Percentiles rank a stretch among this genome's conserved stretches.
Conservation (phyloP, 2,888 invertebrate species). For the Dicycla oo region DNA sequence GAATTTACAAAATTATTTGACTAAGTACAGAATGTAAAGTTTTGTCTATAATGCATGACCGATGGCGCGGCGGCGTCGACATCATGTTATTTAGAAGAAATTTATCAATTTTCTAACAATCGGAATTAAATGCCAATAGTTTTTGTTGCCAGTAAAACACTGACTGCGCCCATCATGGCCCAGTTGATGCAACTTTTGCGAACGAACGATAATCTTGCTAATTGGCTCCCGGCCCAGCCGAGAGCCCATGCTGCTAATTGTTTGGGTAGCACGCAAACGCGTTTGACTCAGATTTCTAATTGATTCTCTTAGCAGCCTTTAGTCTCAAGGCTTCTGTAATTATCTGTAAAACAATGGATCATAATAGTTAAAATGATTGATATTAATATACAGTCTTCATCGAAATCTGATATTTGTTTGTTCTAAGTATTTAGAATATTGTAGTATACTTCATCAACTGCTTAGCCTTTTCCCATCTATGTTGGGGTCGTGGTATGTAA, state of each 20-base stretch:
- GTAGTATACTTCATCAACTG: too few species aligned
- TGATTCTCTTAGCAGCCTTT: constrained; percentile 79
- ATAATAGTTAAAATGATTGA: constrained; percentile 68
- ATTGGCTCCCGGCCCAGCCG: constrained; percentile 77
- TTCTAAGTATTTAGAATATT: background rate
- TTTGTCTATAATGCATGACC: background rate
- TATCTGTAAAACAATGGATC: constrained; percentile 74
- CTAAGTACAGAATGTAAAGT: background rate
- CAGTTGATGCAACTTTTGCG: constrained; percentile 66
- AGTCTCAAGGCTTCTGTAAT: constrained; percentile 75
- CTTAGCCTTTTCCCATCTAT: too few species aligned
- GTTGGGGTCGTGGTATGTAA: too few species aligned
- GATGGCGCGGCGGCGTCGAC: too few species aligned
- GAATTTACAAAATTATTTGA: background rate
- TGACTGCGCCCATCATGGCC: constrained; percentile 49
- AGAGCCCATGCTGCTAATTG: constrained; percentile 82
- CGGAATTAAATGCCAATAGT: constrained; percentile 6
- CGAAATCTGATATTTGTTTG: constrained; percentile 56
- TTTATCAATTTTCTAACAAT: constrained; percentile 1
- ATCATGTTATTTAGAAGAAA: background rate
- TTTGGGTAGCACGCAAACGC: constrained; percentile 82
- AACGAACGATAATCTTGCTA: constrained; percentile 77
- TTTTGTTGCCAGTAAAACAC: constrained; percentile 20
- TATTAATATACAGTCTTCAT: constrained; percentile 68
- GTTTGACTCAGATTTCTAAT: constrained; percentile 85